These are phyloP conservation scores for Saturnia japonica DNA, from an alignment of 2,888 invertebrate genomes.

Conservation along the genomic window DNA sequence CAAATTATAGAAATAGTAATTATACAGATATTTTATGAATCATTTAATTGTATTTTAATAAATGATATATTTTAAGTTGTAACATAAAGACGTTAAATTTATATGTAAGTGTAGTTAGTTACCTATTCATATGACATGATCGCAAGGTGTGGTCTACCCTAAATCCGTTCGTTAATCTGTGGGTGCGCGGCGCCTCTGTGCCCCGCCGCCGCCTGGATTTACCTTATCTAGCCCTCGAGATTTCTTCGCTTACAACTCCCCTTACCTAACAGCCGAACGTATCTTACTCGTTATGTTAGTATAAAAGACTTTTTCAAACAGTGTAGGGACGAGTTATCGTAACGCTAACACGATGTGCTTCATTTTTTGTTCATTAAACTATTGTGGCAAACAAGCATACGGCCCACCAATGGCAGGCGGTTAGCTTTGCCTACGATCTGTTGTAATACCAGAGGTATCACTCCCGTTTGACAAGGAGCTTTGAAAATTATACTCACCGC, in stretches of 20 bases:
- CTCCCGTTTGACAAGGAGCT: too few relatives aligned
- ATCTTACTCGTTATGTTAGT: constrained; percentile 52
- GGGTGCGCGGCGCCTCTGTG: constrained; percentile 60
- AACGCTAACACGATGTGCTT: constrained; percentile 35
- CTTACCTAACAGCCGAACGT: constrained; percentile 35
- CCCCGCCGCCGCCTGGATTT: constrained; percentile 63
- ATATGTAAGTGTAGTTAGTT: constrained; percentile 3
- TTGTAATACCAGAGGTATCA: too few relatives aligned
- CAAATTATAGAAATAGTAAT: too few relatives aligned
- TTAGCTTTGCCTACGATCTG: too few relatives aligned
- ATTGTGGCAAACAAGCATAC: too few relatives aligned
- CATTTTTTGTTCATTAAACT: not conserved
- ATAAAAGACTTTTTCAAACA: constrained; percentile 59
- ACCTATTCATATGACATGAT: constrained; percentile 19
- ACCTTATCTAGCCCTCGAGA: constrained; percentile 73
- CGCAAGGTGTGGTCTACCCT: constrained; percentile 65
- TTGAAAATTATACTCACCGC: too few relatives aligned
- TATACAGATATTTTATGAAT: too few relatives aligned
- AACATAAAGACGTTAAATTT: not conserved
- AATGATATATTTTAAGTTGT: not conserved
- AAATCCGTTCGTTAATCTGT: constrained; percentile 59
- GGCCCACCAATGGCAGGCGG: too few relatives aligned
- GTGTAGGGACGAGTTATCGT: constrained; percentile 55
- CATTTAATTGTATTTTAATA: too few relatives aligned
- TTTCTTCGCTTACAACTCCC: constrained; percentile 45